Evolutionary conservation across 2,888 invertebrate genomes (phyloP).

Genomic region (Conchocele bisecta): DNA sequence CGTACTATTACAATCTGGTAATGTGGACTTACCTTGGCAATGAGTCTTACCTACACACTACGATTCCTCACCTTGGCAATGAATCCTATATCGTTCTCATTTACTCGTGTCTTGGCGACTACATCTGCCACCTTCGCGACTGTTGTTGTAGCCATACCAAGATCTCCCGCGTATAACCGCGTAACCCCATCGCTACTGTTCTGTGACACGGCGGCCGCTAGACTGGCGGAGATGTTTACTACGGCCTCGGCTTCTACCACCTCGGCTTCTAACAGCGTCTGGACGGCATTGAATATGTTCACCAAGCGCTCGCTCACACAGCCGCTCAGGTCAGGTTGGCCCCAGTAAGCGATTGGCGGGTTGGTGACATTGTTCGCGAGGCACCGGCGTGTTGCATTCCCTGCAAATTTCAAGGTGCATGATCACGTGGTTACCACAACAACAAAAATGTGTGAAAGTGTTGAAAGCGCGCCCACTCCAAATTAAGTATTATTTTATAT

Average conservation of each 20-base stretch:
- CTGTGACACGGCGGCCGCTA: conserved; percentile 36
- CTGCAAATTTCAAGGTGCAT: conserved; percentile 24
- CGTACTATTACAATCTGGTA: too few relatives aligned
- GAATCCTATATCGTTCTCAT: conserved; percentile 17
- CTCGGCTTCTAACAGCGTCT: conserved; percentile 17
- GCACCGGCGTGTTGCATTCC: conserved; percentile 60
- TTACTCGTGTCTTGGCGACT: conserved; percentile 31
- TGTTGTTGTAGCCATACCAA: conserved; percentile 58
- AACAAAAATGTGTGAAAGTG: too few relatives aligned
- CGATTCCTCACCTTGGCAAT: conserved; percentile 60
- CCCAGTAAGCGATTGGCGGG: conserved; percentile 51
- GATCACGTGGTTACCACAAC: neutral
- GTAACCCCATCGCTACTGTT: too few relatives aligned
- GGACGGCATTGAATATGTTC: conserved; percentile 46
- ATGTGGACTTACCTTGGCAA: too few relatives aligned
- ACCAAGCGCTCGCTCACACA: conserved; percentile 64
- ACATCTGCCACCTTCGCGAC: conserved; percentile 58
- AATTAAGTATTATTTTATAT: too few relatives aligned
- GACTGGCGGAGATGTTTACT: conserved; percentile 40
- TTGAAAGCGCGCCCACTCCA: too few relatives aligned
- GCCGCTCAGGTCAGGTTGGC: conserved; percentile 64
- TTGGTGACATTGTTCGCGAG: conserved; percentile 20
- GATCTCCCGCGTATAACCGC: conserved; percentile 68
- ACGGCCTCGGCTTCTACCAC: conserved; percentile 19
- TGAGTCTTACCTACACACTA: too few relatives aligned